phyloP scores from a whole-genome alignment of 2,797 vertebrate species.

The Bucorvus abyssinicus region DNA sequence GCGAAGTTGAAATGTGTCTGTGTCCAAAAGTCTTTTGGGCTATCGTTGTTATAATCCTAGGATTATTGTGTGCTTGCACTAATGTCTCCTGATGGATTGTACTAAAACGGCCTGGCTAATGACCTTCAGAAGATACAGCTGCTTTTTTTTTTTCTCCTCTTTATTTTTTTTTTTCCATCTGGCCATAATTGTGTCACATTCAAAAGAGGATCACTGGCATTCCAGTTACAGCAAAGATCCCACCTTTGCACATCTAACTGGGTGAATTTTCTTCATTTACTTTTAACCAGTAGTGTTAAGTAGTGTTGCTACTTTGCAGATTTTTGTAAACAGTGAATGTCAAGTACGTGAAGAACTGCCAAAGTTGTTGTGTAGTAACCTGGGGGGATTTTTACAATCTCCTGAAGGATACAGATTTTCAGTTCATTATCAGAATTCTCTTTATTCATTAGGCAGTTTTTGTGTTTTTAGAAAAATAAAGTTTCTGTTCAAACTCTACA shows the following conservation, averaged over 20 bases:
- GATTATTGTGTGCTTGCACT: not conserved
- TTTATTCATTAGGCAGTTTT: not conserved
- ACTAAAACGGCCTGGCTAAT: not conserved
- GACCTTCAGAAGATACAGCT: not conserved
- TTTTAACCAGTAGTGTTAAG: too few relatives aligned
- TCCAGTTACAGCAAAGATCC: not conserved
- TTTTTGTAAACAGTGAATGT: not conserved
- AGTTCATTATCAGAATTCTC: not conserved
- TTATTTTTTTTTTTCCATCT: not conserved
- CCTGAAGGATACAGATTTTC: not conserved
- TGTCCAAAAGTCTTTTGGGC: not conserved
- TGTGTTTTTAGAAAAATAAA: not conserved
- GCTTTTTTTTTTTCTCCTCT: not conserved
- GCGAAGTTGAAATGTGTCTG: not conserved
- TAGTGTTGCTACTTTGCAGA: not conserved
- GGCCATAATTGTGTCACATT: not conserved
- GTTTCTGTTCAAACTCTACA: not conserved
- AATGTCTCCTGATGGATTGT: not conserved
- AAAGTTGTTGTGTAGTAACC: not conserved
- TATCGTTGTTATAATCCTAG: not conserved
- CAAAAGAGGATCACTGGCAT: not conserved
- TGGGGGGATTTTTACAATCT: not conserved
- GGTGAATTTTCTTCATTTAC: not conserved
- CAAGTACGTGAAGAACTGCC: not conserved
- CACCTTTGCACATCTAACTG: not conserved